Percentiles rank a stretch among this genome's conserved stretches.
phyloP scores from a whole-genome alignment of 2,113 vertebrate genomes.

The Nibea coibor region DNA sequence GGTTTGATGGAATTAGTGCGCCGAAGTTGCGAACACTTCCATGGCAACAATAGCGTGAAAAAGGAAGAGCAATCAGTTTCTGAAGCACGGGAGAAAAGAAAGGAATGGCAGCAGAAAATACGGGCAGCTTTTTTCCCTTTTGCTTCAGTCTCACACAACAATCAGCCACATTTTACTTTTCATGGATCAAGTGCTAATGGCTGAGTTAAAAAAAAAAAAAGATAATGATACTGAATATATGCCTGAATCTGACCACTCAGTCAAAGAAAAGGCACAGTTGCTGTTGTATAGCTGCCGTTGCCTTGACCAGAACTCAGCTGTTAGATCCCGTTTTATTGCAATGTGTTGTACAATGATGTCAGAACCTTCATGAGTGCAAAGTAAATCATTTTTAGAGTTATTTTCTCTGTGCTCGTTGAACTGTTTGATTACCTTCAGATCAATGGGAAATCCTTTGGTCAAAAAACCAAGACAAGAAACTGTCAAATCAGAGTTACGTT shows the following conservation, averaged over 20 bases:
- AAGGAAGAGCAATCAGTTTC: not conserved
- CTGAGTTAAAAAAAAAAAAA: not conserved
- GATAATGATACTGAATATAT: not conserved
- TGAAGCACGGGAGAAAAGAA: not conserved
- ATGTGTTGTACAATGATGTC: slow-evolving; percentile 3
- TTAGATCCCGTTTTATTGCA: not conserved
- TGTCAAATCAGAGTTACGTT: not conserved
- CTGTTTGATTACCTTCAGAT: not conserved
- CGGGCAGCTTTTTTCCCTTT: not conserved
- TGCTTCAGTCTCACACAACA: slow-evolving; percentile 1
- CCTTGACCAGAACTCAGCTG: too few relatives aligned
- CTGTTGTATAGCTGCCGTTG: too few relatives aligned
- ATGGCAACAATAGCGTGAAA: too few relatives aligned
- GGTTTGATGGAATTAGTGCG: not conserved
- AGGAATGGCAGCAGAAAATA: not conserved
- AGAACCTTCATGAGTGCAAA: not conserved
- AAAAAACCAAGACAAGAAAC: not conserved
- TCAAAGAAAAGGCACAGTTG: not conserved
- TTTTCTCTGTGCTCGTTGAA: not conserved
- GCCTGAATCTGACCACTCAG: not conserved
- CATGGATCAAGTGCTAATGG: not conserved
- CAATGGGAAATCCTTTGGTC: not conserved
- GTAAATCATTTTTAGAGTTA: not conserved
- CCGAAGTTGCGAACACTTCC: not conserved
- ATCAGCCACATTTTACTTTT: not conserved